Evolutionary conservation across 2,888 invertebrate genomes (phyloP).

Genomic region (Blastobasis adustella): DNA sequence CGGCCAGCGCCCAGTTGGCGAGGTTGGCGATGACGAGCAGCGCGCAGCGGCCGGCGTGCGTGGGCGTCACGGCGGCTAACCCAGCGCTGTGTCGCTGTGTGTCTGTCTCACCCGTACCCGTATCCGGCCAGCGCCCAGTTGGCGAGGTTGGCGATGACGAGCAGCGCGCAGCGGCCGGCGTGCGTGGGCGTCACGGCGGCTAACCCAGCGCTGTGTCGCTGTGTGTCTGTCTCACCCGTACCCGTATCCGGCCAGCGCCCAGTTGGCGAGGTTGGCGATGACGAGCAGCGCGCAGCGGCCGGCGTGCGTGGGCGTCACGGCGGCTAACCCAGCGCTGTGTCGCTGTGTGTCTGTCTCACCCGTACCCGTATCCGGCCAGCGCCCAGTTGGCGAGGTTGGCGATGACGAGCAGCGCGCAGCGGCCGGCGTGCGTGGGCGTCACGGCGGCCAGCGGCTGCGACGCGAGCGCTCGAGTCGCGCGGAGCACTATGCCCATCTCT

Average conservation of each 20-base stretch:
- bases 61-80: conserved; percentile 55
- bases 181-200: conserved; percentile 54
- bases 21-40: conserved; percentile 78
- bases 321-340: conserved; percentile 6
- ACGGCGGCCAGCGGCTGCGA: conserved; percentile 46
- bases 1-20: conserved; percentile 80
- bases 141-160: conserved; percentile 77
- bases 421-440: conserved; percentile 63
- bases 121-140: conserved; percentile 82
- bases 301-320: conserved; percentile 57
- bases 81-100: too few species aligned
- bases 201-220: too few species aligned
- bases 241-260: conserved; percentile 82
- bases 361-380: conserved; percentile 80
- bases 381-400: conserved; percentile 81
- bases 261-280: conserved; percentile 79
- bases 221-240: conserved; percentile 15
- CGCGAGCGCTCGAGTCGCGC: conserved; percentile 35
- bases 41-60: conserved; percentile 72
- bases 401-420: conserved; percentile 74
- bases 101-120: conserved; percentile 53
- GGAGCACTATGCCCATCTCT: conserved; percentile 42
- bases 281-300: conserved; percentile 76
- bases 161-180: conserved; percentile 74
- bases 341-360: neutral